Percentiles rank a stretch among this genome's conserved stretches.
Conservation (phyloP, 2,797 vertebrate species). For the Morus bassanus region DNA sequence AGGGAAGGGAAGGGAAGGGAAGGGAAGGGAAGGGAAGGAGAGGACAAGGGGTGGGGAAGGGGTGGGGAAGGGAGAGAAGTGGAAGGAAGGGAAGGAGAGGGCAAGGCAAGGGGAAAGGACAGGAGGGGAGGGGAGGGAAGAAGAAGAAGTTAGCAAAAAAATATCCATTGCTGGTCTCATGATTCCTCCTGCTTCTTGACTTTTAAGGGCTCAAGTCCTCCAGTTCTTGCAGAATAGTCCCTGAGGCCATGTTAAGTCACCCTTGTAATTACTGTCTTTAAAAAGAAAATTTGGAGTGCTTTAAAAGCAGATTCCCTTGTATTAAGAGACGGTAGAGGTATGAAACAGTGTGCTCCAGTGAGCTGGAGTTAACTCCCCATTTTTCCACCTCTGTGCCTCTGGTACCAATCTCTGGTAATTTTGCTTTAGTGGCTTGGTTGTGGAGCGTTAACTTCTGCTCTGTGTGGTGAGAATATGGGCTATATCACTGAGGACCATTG, state of each 20-base stretch:
- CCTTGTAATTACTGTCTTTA: slow-evolving; percentile 61
- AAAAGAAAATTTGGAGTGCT: slow-evolving; percentile 54
- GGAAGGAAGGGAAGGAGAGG: no score
- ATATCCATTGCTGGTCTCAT: not conserved
- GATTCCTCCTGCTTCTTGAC: not conserved
- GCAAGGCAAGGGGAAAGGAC: not conserved
- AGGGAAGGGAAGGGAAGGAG: no score
- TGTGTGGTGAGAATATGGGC: not conserved
- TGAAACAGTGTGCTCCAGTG: slow-evolving; percentile 51
- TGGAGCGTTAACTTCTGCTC: slow-evolving; percentile 18
- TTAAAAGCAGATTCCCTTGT: slow-evolving; percentile 50
- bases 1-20: no score
- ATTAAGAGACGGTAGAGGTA: slow-evolving; percentile 30
- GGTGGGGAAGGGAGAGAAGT: no score
- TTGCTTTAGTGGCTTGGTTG: slow-evolving; percentile 28
- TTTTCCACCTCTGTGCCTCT: slow-evolving; percentile 44
- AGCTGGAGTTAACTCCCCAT: slow-evolving; percentile 59
- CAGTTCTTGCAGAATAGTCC: slow-evolving; percentile 14
- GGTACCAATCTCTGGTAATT: slow-evolving; percentile 58
- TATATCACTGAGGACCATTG: not conserved
- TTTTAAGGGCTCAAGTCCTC: slow-evolving; percentile 32
- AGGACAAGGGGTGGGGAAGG: no score
- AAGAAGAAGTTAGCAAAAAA: not conserved
- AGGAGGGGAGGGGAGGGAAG: no score
- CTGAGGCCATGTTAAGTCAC: slow-evolving; percentile 52